A percentile compares a stretch with the other conserved stretches of the same genome.
Evolutionary conservation across 2,888 invertebrate species (phyloP).

Genomic region (Ornithoptera priamus): DNA sequence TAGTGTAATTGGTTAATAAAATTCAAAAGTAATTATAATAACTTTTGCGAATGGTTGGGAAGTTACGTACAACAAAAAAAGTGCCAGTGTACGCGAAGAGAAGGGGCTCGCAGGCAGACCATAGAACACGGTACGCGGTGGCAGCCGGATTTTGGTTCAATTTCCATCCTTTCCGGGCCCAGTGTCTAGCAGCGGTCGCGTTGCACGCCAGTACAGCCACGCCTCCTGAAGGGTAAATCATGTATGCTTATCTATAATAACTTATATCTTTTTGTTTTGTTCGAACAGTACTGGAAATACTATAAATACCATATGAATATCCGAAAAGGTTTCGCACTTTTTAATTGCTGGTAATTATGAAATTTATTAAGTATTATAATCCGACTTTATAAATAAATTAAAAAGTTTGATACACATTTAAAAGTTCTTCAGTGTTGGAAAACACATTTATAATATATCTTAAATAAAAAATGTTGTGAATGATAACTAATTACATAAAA

Average conservation of each 20-base stretch:
- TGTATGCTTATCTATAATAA: not conserved
- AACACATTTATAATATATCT: no score
- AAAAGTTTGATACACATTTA: no score
- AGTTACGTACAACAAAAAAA: conserved; percentile 59
- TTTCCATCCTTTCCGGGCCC: conserved; percentile 63
- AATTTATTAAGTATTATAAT: no score
- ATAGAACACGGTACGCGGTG: conserved; percentile 65
- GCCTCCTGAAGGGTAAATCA: conserved; percentile 47
- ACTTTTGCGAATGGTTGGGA: not conserved
- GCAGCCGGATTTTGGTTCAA: conserved; percentile 67
- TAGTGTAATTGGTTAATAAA: no score
- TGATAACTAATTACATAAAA: no score
- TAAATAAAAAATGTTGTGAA: no score
- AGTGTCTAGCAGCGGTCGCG: conserved; percentile 62
- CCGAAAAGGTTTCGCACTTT: no score
- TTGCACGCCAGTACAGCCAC: conserved; percentile 71
- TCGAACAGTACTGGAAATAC: no score
- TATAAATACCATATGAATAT: no score
- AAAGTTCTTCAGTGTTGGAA: no score
- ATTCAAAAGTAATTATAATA: not conserved
- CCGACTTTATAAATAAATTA: no score
- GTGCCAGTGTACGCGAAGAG: conserved; percentile 70
- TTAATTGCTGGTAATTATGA: no score
- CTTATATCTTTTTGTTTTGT: not conserved
- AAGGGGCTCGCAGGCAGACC: conserved; percentile 63